Conservation (phyloP, 2,113 vertebrate genomes). For the Xyrauchen texanus region DNA sequence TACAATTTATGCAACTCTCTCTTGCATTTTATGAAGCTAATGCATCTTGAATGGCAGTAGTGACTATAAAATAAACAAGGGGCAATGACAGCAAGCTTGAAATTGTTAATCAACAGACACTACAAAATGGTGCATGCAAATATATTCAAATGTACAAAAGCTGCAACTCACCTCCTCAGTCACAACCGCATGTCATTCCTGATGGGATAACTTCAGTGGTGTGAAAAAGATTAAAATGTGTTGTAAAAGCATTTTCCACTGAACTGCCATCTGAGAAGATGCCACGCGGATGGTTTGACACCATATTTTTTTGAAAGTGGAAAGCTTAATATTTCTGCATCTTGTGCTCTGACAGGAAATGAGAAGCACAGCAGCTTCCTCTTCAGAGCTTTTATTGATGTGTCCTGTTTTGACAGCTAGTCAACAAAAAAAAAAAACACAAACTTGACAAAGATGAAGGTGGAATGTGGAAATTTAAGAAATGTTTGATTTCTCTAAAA, state of each 20-base stretch:
- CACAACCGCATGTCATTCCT: not conserved
- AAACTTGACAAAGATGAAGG: not conserved
- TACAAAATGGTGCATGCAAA: not conserved
- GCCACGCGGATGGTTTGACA: constrained; percentile 28
- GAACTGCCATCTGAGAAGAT: constrained; percentile 15
- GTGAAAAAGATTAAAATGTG: constrained; percentile 42
- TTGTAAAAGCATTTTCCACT: constrained; percentile 13
- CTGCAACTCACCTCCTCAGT: not conserved
- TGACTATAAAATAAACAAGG: constrained; percentile 23
- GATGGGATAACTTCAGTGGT: constrained; percentile 16
- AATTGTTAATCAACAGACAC: not conserved
- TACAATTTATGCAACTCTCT: constrained; percentile 39
- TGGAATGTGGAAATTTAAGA: not conserved
- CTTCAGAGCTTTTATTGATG: constrained; percentile 24
- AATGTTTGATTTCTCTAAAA: too few species aligned
- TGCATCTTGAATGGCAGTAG: constrained; percentile 35
- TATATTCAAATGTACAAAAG: not conserved
- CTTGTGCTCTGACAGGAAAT: constrained; percentile 29
- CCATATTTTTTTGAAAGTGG: not conserved
- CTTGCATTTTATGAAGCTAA: constrained; percentile 41
- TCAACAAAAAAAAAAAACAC: too few species aligned
- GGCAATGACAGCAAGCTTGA: not conserved
- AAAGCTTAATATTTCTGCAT: constrained; percentile 23
- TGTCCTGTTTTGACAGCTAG: constrained; percentile 47
- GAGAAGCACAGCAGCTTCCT: constrained; percentile 15